A percentile compares a stretch with the other conserved stretches of the same genome.
Evolutionary conservation across 2,113 vertebrate species (phyloP).

Genomic region (Pandion haliaetus): DNA sequence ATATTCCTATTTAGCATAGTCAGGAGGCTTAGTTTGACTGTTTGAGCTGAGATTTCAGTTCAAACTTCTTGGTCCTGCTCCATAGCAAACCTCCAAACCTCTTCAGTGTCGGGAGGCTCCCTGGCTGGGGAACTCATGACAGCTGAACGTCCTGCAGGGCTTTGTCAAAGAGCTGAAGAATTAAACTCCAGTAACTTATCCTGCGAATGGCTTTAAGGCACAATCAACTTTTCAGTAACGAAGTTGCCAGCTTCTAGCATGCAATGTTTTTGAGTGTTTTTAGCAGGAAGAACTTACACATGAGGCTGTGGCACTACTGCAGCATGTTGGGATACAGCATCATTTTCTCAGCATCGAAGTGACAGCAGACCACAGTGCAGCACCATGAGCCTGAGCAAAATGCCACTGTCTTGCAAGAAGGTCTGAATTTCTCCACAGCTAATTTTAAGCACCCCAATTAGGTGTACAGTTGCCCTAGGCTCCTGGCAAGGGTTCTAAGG

Average conservation of each 20-base stretch:
- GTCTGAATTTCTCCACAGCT: neutral
- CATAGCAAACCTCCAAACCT: neutral
- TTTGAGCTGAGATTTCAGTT: neutral
- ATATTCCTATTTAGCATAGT: neutral
- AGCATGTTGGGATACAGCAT: neutral
- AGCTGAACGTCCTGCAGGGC: neutral
- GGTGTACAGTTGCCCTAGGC: neutral
- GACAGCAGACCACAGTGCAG: neutral
- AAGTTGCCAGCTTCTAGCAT: neutral
- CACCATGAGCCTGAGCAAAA: neutral
- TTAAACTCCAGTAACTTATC: neutral
- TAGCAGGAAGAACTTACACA: neutral
- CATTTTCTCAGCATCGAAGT: neutral
- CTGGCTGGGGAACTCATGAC: fast-evolving
- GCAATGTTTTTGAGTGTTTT: neutral
- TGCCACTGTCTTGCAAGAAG: neutral
- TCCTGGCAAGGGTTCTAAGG: neutral
- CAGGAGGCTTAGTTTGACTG: neutral
- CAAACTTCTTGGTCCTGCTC: neutral
- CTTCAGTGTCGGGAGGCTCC: neutral
- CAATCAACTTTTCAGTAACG: neutral
- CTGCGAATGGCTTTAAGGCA: neutral
- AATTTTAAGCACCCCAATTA: neutral
- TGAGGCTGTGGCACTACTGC: neutral
- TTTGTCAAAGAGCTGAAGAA: neutral